Percentiles rank a stretch among this genome's conserved stretches.
phyloP scores from a whole-genome alignment of 2,888 invertebrate genomes.

The Spialia ferax region DNA sequence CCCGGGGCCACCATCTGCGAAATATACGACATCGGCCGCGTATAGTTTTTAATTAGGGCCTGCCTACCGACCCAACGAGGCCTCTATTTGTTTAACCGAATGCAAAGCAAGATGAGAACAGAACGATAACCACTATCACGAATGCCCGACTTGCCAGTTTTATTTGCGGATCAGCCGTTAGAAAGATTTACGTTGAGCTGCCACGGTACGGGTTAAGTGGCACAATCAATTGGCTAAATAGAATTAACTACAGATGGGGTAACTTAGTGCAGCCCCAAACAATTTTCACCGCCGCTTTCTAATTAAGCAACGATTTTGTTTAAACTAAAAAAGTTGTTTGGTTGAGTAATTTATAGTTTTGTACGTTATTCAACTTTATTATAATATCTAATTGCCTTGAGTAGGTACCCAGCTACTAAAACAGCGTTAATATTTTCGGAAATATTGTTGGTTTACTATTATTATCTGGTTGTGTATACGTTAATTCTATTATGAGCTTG shows the following conservation, averaged over 20 bases:
- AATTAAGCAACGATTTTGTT: conserved; percentile 46
- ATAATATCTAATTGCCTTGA: no score
- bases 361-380: background rate
- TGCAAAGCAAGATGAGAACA: conserved; percentile 68
- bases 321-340: conserved; percentile 11
- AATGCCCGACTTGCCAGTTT: conserved; percentile 65
- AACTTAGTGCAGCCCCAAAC: conserved; percentile 53
- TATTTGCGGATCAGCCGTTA: conserved; percentile 72
- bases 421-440: background rate
- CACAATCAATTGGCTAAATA: conserved; percentile 70
- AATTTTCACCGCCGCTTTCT: conserved; percentile 53
- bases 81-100: conserved; percentile 80
- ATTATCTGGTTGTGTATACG: no score
- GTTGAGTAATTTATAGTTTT: conserved; percentile 4
- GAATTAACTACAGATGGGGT: conserved; percentile 62
- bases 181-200: conserved; percentile 72
- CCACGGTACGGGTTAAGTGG: conserved; percentile 65
- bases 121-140: conserved; percentile 70
- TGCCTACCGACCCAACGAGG: conserved; percentile 70
- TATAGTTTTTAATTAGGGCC: conserved; percentile 83
- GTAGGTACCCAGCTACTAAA: background rate
- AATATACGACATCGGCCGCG: conserved; percentile 73
- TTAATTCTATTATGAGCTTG: no score
- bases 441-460: background rate
- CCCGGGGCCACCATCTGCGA: conserved; percentile 69